These are phyloP conservation scores for Ellobium chinense DNA, from an alignment of 2,888 invertebrate species.

Conservation along the genomic window DNA sequence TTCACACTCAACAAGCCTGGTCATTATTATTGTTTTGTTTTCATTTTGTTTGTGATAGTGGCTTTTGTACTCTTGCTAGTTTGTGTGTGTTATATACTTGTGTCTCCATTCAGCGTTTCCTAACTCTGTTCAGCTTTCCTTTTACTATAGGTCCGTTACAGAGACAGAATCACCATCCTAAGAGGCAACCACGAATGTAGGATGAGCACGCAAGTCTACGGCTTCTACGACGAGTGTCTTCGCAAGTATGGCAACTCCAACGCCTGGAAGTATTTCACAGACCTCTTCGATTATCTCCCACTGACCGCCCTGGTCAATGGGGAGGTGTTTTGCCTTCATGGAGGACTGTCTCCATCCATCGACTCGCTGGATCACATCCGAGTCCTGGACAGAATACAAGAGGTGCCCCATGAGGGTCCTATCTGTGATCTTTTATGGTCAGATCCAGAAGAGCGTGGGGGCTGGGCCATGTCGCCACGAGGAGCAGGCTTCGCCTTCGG, in stretches of 20 bases:
- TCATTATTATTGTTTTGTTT: too few relatives aligned
- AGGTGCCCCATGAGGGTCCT: conserved; percentile 87
- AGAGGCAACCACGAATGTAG: conserved; percentile 99
- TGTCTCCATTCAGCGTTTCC: background rate
- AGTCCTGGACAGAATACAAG: conserved; percentile 94
- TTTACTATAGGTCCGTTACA: conserved; percentile 87
- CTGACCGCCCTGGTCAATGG: conserved; percentile 98
- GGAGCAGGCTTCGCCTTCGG: conserved; percentile 99
- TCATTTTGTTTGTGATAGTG: too few relatives aligned
- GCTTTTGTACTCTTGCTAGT: too few relatives aligned
- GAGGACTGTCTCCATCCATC: conserved; percentile 98
- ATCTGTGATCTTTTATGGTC: conserved; percentile 99
- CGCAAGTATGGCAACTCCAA: conserved; percentile 99
- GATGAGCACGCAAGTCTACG: conserved; percentile 99
- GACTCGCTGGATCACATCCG: conserved; percentile 99
- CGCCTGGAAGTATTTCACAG: conserved; percentile 99
- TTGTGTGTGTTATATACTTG: background rate
- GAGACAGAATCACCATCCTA: conserved; percentile 99
- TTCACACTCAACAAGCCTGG: too few relatives aligned
- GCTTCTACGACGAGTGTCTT: conserved; percentile 99
- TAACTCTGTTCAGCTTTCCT: background rate
- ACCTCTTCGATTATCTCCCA: conserved; percentile 99
- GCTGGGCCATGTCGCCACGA: conserved; percentile 99
- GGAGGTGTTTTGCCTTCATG: conserved; percentile 98
- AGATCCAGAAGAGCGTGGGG: conserved; percentile 99